phyloP scores from a whole-genome alignment of 1,140 invertebrate genomes.

The Aphis craccivora region DNA sequence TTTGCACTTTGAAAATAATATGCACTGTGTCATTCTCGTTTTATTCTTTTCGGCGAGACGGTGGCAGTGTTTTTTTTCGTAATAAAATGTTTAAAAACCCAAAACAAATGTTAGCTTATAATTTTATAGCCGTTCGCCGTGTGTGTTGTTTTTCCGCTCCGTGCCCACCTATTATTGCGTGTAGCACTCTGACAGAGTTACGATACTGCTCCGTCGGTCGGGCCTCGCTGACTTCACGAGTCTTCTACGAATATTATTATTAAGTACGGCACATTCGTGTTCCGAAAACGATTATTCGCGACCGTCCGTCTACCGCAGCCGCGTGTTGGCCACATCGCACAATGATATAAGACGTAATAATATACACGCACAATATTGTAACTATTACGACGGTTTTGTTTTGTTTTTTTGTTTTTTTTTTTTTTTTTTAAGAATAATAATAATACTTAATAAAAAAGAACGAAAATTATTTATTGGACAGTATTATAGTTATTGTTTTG shows the following conservation, averaged over 20 bases:
- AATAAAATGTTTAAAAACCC: not conserved
- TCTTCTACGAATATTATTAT: not conserved
- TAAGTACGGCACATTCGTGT: not conserved
- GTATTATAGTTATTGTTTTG: conserved; percentile 21
- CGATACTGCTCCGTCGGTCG: not conserved
- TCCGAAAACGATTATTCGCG: not conserved
- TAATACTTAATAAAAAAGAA: no score
- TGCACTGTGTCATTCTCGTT: not conserved
- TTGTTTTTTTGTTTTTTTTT: not conserved
- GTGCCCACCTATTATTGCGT: not conserved
- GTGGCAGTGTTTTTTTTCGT: not conserved
- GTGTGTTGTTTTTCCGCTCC: not conserved
- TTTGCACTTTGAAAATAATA: not conserved
- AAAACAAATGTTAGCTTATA: not conserved
- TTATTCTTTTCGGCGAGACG: not conserved
- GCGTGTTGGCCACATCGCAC: not conserved
- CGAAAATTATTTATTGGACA: not conserved
- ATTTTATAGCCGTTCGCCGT: not conserved
- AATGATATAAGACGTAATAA: not conserved
- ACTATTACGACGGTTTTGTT: not conserved
- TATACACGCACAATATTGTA: not conserved
- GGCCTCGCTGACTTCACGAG: not conserved
- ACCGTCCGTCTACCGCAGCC: not conserved
- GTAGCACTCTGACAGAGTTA: not conserved
- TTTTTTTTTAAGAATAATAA: not conserved